These are phyloP conservation scores for Anas platyrhynchos DNA, from an alignment of 2,113 vertebrate genomes.

Conservation along the genomic window DNA sequence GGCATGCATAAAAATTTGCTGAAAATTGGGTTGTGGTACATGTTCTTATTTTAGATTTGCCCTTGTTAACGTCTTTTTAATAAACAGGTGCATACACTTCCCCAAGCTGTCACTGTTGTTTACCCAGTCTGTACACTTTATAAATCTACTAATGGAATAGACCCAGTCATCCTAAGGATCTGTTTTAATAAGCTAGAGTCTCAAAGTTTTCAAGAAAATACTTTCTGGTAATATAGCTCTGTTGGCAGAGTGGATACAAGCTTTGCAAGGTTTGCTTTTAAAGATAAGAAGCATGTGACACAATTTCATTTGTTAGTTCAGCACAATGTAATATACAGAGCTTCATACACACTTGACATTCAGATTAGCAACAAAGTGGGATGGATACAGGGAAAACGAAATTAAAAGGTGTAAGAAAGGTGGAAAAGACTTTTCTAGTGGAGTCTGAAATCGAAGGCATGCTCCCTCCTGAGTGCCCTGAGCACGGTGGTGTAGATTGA, in stretches of 20 bases:
- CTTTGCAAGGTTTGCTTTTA: slow-evolving; percentile 42
- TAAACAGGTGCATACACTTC: slow-evolving; percentile 80
- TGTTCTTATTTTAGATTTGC: slow-evolving; percentile 80
- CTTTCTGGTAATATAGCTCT: slow-evolving; percentile 59
- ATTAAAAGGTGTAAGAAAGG: background rate
- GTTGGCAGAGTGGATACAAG: slow-evolving; percentile 18
- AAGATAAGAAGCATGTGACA: slow-evolving; percentile 47
- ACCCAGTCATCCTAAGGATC: slow-evolving; percentile 69
- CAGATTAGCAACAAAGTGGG: slow-evolving; percentile 1
- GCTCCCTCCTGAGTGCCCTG: rapidly evolving
- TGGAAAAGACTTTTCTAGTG: background rate
- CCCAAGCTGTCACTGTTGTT: slow-evolving; percentile 80
- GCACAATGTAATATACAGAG: background rate
- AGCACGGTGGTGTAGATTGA: background rate
- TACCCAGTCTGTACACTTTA: slow-evolving; percentile 74
- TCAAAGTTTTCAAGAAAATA: slow-evolving; percentile 73
- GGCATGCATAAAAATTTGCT: slow-evolving; percentile 74
- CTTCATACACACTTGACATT: background rate
- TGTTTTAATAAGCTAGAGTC: slow-evolving; percentile 66
- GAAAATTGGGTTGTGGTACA: slow-evolving; percentile 76
- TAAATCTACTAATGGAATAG: slow-evolving; percentile 74
- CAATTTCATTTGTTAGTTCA: slow-evolving; percentile 64
- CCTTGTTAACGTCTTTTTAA: slow-evolving; percentile 78
- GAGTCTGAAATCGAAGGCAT: background rate
- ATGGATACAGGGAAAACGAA: background rate